These are phyloP conservation scores for Ochotona princeps DNA, from an alignment of 2,113 vertebrate genomes.

Conservation along the genomic window DNA sequence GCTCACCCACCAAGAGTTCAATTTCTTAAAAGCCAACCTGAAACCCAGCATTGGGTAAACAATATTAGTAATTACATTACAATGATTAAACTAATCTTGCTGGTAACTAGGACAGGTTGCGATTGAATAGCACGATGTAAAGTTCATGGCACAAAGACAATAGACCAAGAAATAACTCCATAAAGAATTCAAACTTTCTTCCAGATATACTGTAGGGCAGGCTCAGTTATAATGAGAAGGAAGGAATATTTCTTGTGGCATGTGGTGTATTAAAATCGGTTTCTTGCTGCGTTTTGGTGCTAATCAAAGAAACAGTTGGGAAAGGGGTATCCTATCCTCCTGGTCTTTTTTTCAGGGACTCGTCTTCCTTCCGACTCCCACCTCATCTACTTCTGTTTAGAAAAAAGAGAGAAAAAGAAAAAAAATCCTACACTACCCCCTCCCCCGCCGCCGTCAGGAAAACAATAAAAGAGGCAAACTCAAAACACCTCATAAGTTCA, in stretches of 20 bases:
- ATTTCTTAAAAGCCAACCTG: conserved; percentile 92
- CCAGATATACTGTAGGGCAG: conserved; percentile 78
- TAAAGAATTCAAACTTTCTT: conserved; percentile 88
- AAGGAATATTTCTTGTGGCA: conserved; percentile 83
- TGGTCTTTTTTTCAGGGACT: neutral
- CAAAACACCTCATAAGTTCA: neutral
- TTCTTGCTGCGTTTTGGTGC: neutral
- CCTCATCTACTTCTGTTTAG: neutral
- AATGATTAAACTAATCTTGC: conserved; percentile 92
- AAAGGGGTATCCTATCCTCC: conserved; percentile 33
- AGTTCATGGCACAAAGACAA: conserved; percentile 93
- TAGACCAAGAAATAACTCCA: conserved; percentile 85
- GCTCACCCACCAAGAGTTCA: conserved; percentile 87
- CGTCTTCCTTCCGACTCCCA: neutral
- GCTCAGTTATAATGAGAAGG: conserved; percentile 81
- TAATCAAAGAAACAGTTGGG: conserved; percentile 14
- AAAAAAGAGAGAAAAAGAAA: neutral
- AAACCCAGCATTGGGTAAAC: conserved; percentile 91
- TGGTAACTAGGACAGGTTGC: conserved; percentile 86
- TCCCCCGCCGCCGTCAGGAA: neutral
- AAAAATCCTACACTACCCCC: no score
- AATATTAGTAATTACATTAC: conserved; percentile 93
- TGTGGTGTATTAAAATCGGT: conserved; percentile 58
- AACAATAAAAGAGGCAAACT: conserved; percentile 41
- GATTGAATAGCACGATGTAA: conserved; percentile 85